Evolutionary conservation across 2,888 invertebrate species (phyloP).

Genomic region (Agonopterix heracliana): DNA sequence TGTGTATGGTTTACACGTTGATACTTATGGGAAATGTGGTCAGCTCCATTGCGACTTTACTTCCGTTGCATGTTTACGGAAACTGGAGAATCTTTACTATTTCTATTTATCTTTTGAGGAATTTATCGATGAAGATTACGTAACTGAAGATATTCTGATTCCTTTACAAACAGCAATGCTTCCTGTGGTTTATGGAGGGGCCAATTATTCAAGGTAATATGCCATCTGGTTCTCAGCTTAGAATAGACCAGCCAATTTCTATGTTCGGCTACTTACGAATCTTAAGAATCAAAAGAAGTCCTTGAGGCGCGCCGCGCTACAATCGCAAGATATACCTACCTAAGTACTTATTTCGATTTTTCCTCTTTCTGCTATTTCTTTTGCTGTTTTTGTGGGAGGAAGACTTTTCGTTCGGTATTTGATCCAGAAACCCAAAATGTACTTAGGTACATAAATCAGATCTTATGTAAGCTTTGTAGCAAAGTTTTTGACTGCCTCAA

Average conservation of each 20-base stretch:
- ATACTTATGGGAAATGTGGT: constrained; percentile 29
- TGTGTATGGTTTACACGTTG: constrained; percentile 17
- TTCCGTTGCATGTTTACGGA: constrained; percentile 1
- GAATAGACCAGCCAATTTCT: no score
- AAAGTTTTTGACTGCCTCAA: no score
- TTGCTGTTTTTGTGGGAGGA: no score
- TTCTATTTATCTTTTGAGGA: constrained; percentile 5
- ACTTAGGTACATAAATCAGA: no score
- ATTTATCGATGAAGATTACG: not conserved
- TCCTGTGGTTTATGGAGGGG: constrained; percentile 5
- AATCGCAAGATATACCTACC: no score
- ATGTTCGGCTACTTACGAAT: no score
- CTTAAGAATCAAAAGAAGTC: no score
- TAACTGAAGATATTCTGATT: constrained; percentile 1
- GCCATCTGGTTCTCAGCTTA: no score
- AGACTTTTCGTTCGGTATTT: no score
- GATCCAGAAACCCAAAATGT: no score
- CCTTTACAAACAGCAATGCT: constrained; percentile 1
- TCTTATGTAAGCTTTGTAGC: no score
- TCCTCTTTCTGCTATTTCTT: not conserved
- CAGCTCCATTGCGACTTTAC: not conserved
- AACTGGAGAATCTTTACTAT: constrained; percentile 13
- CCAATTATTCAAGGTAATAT: constrained; percentile 4
- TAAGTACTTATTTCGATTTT: not conserved
- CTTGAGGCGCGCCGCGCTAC: no score